These are phyloP conservation scores for Drosophila leontia DNA, from an alignment of 1,140 invertebrate genomes.

Conservation along the genomic window DNA sequence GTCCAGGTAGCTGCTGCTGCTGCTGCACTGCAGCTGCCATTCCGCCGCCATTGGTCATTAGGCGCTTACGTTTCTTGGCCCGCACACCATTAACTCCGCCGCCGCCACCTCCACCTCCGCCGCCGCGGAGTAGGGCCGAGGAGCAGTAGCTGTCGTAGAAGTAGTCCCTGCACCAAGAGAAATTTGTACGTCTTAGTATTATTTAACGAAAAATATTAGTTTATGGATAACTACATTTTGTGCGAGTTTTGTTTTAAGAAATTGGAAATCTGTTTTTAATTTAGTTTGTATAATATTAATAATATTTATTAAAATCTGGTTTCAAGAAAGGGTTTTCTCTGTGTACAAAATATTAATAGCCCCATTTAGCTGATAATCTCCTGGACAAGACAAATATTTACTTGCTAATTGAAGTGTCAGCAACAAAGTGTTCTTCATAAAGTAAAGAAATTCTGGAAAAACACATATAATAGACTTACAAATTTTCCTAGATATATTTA, in stretches of 20 bases:
- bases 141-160: slow-evolving; percentile 87
- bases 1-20: slow-evolving; percentile 63
- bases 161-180: slow-evolving; percentile 68
- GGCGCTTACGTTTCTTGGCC: slow-evolving; percentile 87
- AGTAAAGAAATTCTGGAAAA: neutral
- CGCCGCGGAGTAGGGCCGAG: slow-evolving; percentile 86
- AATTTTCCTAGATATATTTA: neutral
- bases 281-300: too few species aligned
- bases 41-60: slow-evolving; percentile 86
- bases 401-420: slow-evolving; percentile 64
- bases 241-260: too few species aligned
- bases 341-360: slow-evolving; percentile 8
- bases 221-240: neutral
- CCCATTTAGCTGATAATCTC: slow-evolving; percentile 37
- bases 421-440: neutral
- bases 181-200: neutral
- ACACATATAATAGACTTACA: neutral
- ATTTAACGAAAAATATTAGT: neutral
- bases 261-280: too few species aligned
- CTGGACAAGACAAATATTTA: slow-evolving; percentile 33
- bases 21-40: slow-evolving; percentile 72
- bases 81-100: slow-evolving; percentile 84
- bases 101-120: slow-evolving; percentile 59
- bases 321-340: neutral
- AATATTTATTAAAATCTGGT: too few species aligned